phyloP scores from a whole-genome alignment of 2,888 invertebrate species.

The Anarsia innoxiella region DNA sequence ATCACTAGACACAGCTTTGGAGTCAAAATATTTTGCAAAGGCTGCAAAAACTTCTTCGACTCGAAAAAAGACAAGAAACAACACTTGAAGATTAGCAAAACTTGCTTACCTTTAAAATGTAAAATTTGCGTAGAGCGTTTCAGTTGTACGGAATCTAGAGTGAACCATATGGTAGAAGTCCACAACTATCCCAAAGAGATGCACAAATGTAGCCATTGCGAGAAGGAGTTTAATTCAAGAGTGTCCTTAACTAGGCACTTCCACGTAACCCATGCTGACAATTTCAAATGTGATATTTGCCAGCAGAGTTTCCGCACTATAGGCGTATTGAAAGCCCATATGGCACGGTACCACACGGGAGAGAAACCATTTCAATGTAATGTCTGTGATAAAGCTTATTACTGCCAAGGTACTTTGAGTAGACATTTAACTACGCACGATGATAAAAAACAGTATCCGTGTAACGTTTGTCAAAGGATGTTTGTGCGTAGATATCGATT shows the following conservation, averaged over 20 bases:
- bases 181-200: not conserved
- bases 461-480: not conserved
- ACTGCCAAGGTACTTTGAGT: not conserved
- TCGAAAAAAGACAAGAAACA: not conserved
- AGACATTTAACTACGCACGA: not conserved
- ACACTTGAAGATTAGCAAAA: not conserved
- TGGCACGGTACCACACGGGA: not conserved
- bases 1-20: not conserved
- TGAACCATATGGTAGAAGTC: conserved; percentile 1
- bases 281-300: not conserved
- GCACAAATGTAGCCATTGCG: not conserved
- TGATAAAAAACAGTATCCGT: not conserved
- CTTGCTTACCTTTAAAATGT: not conserved
- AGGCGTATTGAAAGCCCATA: not conserved
- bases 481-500: not conserved
- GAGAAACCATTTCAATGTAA: not conserved
- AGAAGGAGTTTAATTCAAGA: not conserved
- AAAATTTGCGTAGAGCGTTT: not conserved
- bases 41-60: not conserved
- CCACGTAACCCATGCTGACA: conserved; percentile 3
- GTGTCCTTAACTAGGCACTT: not conserved
- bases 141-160: not conserved
- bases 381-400: not conserved
- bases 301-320: not conserved
- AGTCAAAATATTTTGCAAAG: not conserved